These are phyloP conservation scores for Philotrypesis tridentata DNA, from an alignment of 1,140 invertebrate genomes.

Conservation along the genomic window DNA sequence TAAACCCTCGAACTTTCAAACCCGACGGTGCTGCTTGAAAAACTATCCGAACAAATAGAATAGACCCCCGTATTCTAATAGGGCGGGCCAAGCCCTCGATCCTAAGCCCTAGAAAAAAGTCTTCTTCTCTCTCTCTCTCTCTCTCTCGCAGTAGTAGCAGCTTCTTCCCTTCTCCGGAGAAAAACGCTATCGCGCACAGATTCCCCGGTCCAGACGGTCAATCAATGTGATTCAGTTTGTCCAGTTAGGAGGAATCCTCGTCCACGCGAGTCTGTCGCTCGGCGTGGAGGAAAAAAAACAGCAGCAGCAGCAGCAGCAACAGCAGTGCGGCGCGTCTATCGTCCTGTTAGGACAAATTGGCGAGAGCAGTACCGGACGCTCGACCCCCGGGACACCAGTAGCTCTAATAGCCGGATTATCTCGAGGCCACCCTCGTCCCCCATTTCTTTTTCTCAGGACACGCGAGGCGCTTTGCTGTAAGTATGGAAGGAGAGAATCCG, in stretches of 20 bases:
- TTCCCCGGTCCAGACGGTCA: slow-evolving; percentile 59
- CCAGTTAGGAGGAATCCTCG: slow-evolving; percentile 56
- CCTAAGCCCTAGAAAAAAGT: slow-evolving; percentile 5
- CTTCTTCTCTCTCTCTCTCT: too few relatives aligned
- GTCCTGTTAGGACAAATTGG: slow-evolving; percentile 73
- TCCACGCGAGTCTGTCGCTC: slow-evolving; percentile 51
- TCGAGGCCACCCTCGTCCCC: slow-evolving; percentile 43
- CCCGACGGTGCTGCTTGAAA: too few relatives aligned
- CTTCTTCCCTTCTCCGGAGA: slow-evolving; percentile 13
- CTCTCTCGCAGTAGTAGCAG: too few relatives aligned
- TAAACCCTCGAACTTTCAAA: too few relatives aligned
- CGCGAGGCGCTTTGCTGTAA: background rate
- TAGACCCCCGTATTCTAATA: background rate
- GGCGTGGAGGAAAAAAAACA: slow-evolving; percentile 54
- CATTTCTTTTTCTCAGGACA: slow-evolving; percentile 7
- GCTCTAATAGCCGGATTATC: slow-evolving; percentile 74
- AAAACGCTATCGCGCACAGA: slow-evolving; percentile 16
- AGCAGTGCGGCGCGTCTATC: too few relatives aligned
- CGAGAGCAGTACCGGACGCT: slow-evolving; percentile 51
- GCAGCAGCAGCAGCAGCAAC: slow-evolving; percentile 42
- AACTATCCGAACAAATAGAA: background rate
- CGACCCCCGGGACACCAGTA: slow-evolving; percentile 63
- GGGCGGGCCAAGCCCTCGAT: too few relatives aligned
- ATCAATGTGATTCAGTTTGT: slow-evolving; percentile 72
- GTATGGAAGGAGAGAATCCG: background rate